Conservation (phyloP, 2,888 invertebrate genomes). For the Agonum fuliginosum region DNA sequence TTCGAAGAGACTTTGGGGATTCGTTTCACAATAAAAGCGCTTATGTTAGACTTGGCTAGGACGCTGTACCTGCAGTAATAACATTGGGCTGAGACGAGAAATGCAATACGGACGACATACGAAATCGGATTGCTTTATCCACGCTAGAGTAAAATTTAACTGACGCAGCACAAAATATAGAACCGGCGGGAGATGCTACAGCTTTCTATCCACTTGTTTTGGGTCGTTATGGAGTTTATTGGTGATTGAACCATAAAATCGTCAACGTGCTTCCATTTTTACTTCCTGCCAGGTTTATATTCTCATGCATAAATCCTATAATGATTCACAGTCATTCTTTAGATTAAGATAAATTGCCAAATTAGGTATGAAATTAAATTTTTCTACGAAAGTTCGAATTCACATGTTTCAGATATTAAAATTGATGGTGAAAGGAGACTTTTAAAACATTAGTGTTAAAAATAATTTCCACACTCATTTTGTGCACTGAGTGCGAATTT, state of each 20-base stretch:
- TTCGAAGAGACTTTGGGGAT: slow-evolving; percentile 41
- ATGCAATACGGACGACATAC: slow-evolving; percentile 47
- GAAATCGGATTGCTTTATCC: slow-evolving; percentile 50
- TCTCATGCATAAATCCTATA: no score
- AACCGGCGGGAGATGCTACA: background rate
- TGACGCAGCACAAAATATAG: slow-evolving; percentile 49
- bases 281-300: no score
- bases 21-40: slow-evolving; percentile 51
- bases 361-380: no score
- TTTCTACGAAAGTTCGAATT: no score
- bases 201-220: background rate
- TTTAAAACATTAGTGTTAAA: no score
- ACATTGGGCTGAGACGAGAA: slow-evolving; percentile 48
- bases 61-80: slow-evolving; percentile 43
- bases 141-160: slow-evolving; percentile 47
- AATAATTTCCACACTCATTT: no score
- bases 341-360: no score
- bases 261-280: slow-evolving; percentile 15
- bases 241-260: background rate
- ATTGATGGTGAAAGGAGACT: no score
- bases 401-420: no score
- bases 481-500: no score
- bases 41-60: slow-evolving; percentile 23
- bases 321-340: no score
- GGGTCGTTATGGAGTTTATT: slow-evolving; percentile 1